Conservation (phyloP, 2,797 vertebrate genomes). For the Lithobates sylvaticus region DNA sequence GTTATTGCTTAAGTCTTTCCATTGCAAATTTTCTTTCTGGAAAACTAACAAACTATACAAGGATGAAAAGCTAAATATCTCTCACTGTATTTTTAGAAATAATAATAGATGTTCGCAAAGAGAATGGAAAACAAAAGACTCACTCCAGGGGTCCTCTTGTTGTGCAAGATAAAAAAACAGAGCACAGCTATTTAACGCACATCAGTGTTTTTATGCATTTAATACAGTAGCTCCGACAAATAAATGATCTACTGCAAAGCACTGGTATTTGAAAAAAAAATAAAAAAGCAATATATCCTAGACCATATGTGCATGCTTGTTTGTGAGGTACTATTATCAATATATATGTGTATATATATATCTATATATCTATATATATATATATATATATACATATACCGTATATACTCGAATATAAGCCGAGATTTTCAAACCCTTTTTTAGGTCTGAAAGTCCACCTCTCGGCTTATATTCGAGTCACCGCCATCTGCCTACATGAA, state of each 20-base stretch:
- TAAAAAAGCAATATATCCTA: neutral
- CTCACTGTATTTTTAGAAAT: constrained; percentile 61
- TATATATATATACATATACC: too few relatives aligned
- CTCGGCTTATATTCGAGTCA: too few relatives aligned
- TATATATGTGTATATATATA: too few relatives aligned
- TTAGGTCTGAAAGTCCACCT: too few relatives aligned
- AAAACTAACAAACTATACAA: constrained; percentile 36
- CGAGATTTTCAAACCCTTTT: too few relatives aligned
- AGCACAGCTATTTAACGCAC: constrained; percentile 10
- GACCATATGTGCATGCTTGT: neutral
- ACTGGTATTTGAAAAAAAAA: neutral
- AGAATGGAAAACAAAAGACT: constrained; percentile 51
- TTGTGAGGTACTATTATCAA: neutral
- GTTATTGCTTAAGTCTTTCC: neutral
- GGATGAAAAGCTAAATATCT: constrained; percentile 35
- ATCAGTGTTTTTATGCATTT: constrained; percentile 47
- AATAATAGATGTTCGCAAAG: constrained; percentile 54
- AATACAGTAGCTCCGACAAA: constrained; percentile 39
- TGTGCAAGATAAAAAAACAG: constrained; percentile 43
- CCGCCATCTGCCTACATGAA: too few relatives aligned
- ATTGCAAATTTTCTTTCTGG: constrained; percentile 16
- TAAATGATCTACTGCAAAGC: neutral
- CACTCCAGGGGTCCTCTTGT: constrained; percentile 48
- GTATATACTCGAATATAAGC: too few relatives aligned
- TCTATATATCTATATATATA: too few relatives aligned